Conservation (phyloP, 2,888 invertebrate species). For the Aradus depressus region DNA sequence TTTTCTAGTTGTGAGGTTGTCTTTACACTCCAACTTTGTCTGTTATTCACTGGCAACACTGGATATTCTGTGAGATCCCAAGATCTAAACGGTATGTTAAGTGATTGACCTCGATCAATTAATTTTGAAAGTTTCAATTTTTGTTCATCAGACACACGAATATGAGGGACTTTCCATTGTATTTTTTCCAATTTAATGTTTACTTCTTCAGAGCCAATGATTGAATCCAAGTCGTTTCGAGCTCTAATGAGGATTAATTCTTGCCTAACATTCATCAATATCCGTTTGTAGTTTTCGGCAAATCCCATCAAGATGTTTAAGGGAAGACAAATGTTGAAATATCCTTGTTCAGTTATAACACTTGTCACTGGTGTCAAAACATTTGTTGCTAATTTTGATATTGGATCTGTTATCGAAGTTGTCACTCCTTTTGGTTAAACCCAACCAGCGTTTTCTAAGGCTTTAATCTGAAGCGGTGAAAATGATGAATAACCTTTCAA, state of each 20-base stretch:
- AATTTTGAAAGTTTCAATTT: conserved; percentile 1
- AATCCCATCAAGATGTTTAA: conserved; percentile 1
- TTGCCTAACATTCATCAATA: conserved; percentile 16
- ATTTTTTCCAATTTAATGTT: conserved; percentile 8
- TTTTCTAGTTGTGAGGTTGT: conserved; percentile 35
- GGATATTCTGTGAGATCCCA: conserved; percentile 15
- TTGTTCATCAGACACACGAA: conserved; percentile 6
- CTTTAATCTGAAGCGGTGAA: neutral
- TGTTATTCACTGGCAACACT: neutral
- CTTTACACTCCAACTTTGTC: conserved; percentile 32
- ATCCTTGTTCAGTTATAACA: no score
- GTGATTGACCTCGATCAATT: neutral
- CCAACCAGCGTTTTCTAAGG: neutral
- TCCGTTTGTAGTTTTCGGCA: conserved; percentile 8
- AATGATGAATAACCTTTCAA: conserved; percentile 12
- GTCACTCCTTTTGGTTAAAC: neutral
- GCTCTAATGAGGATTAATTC: conserved; percentile 11
- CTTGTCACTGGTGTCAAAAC: no score
- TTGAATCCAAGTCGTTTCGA: conserved; percentile 1
- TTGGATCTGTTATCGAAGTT: neutral
- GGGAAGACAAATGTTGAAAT: conserved; percentile 12
- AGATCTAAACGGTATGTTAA: conserved; percentile 2
- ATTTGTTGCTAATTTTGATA: no score
- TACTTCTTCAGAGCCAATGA: neutral
- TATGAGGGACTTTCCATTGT: conserved; percentile 7